Conservation (phyloP, 2,888 invertebrate species). For the Eudemis profundana region DNA sequence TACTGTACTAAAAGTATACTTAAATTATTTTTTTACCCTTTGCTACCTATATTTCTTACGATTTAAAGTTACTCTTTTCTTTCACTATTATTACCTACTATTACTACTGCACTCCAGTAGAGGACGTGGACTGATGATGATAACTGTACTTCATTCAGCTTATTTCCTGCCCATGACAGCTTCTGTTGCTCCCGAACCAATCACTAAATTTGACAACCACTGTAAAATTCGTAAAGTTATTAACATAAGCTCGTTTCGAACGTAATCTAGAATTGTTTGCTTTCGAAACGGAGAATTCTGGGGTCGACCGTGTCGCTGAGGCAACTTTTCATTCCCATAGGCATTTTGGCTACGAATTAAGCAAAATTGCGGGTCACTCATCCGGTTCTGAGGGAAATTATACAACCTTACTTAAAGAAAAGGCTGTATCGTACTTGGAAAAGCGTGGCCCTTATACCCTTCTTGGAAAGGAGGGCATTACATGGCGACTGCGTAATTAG, state of each 20-base stretch:
- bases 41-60: too few relatives aligned
- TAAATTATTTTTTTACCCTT: too few relatives aligned
- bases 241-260: constrained; percentile 3
- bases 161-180: too few relatives aligned
- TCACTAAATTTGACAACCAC: too few relatives aligned
- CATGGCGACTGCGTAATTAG: constrained; percentile 15
- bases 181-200: too few relatives aligned
- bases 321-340: constrained; percentile 33
- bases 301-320: constrained; percentile 7
- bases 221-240: too few relatives aligned
- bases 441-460: not conserved
- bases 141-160: too few relatives aligned
- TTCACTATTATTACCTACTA: too few relatives aligned
- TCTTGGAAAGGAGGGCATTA: not conserved
- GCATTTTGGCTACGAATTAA: constrained; percentile 34
- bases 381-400: constrained; percentile 12
- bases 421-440: not conserved
- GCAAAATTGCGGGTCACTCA: constrained; percentile 39
- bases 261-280: constrained; percentile 26
- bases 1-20: too few relatives aligned
- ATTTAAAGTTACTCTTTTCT: too few relatives aligned
- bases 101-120: too few relatives aligned
- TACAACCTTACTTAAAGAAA: not conserved
- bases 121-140: too few relatives aligned
- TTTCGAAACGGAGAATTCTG: constrained; percentile 1